Percentiles rank a stretch among this genome's conserved stretches.
Evolutionary conservation across 2,113 vertebrate species (phyloP).

Genomic region (Microcebus tavaratra): DNA sequence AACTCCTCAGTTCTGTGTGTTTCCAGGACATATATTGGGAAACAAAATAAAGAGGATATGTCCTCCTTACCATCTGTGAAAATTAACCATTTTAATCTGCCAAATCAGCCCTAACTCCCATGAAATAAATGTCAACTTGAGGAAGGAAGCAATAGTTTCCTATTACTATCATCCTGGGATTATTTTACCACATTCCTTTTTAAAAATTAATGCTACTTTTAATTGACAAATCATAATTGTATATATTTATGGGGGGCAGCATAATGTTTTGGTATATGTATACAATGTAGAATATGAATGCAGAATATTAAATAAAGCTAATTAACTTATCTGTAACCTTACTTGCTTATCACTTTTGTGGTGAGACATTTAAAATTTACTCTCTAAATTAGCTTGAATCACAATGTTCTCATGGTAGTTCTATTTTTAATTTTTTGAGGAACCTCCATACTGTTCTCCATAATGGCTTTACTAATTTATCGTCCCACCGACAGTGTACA

Average conservation of each 20-base stretch:
- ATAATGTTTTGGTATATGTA: background rate
- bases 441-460: background rate
- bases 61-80: background rate
- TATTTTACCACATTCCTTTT: background rate
- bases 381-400: background rate
- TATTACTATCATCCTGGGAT: background rate
- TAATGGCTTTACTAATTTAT: background rate
- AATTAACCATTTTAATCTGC: background rate
- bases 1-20: background rate
- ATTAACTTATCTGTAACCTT: background rate
- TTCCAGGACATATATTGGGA: background rate
- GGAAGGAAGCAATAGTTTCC: background rate
- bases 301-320: background rate
- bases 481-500: background rate
- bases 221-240: background rate
- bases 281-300: background rate
- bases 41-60: background rate
- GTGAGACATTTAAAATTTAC: background rate
- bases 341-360: background rate
- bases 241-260: background rate
- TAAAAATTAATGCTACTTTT: background rate
- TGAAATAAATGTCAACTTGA: background rate
- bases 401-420: background rate
- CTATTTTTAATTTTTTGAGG: background rate
- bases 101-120: background rate